Evolutionary conservation across 1,140 invertebrate species (phyloP), one percentile per base, ranked within the genome.

Genomic region (Branchinecta lynchi): DNA sequence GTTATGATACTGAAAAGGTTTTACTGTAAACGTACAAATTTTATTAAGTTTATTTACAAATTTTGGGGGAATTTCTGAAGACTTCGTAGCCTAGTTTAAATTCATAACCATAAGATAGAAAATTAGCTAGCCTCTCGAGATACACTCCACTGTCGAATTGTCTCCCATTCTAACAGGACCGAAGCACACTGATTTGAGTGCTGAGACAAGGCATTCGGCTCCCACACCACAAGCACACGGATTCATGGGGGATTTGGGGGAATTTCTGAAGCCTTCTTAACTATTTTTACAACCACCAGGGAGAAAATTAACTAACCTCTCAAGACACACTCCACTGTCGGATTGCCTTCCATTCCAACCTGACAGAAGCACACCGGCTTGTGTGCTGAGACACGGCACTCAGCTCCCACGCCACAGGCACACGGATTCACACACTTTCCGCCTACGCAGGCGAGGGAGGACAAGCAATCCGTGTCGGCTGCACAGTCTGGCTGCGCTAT

Each of bases 291-390:
- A 32, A 32, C 5, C 5, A 32, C 32, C 32, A 32, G 32, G 32
- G 32, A 32, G 32, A 32, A 32, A 32, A 32, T 32, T 32, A 32
- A 32, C 32, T 32, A 32, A 32, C 32, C 32, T 32, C 32, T 32
- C 32, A 32, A 32, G 32, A 32, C 32, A 32, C 90, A 93, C n/a
- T 87, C 85, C 0, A 89, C 78, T 66, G 84, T 82, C 17, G 92
- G 92, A 84, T 93, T 92, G 78, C 92, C 91, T 10, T 90, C 93
- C 69, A 89, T 81, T 73, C 90, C 89, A 77, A 90, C 89, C 0
- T 90, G 90, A 77, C 92, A 95, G 78, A 85, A 91, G 75, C 92
- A 93, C 72, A 93, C 89, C 1, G 88, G 88, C 78, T 85, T 88
- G 74, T 91, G 88, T 77, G 86, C 87, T 12, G 87, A 82, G 45